These are phyloP conservation scores for Pecten maximus DNA, from an alignment of 2,888 invertebrate genomes.

Conservation along the genomic window DNA sequence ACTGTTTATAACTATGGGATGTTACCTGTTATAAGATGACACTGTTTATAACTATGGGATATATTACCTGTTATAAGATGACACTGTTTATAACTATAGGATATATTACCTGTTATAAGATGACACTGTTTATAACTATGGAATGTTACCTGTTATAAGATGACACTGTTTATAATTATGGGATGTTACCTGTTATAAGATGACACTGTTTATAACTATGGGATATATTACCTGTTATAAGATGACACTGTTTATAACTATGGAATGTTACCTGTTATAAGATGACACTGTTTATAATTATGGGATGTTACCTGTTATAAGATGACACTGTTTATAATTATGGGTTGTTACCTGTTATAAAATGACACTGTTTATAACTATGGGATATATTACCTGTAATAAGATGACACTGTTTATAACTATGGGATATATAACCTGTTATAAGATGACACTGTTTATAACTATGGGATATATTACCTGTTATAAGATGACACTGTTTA, in stretches of 20 bases:
- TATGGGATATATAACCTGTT: slow-evolving; percentile 82
- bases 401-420: slow-evolving; percentile 81
- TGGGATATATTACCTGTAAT: slow-evolving; percentile 83
- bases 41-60: slow-evolving; percentile 80
- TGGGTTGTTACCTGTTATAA: slow-evolving; percentile 83
- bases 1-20: slow-evolving; percentile 80
- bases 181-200: slow-evolving; percentile 82
- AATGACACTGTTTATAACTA: slow-evolving; percentile 81
- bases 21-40: slow-evolving; percentile 83
- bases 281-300: slow-evolving; percentile 81
- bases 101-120: slow-evolving; percentile 82
- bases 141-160: slow-evolving; percentile 82
- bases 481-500: slow-evolving; percentile 81
- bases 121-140: slow-evolving; percentile 81
- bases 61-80: slow-evolving; percentile 83
- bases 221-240: slow-evolving; percentile 82
- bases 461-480: slow-evolving; percentile 82
- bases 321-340: slow-evolving; percentile 81
- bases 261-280: slow-evolving; percentile 83
- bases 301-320: slow-evolving; percentile 83
- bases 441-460: slow-evolving; percentile 82
- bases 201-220: slow-evolving; percentile 81
- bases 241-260: slow-evolving; percentile 81
- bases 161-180: slow-evolving; percentile 81
- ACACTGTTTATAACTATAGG: slow-evolving; percentile 80